Conservation (phyloP, 2,888 invertebrate genomes). For the Subacronicta megacephala region DNA sequence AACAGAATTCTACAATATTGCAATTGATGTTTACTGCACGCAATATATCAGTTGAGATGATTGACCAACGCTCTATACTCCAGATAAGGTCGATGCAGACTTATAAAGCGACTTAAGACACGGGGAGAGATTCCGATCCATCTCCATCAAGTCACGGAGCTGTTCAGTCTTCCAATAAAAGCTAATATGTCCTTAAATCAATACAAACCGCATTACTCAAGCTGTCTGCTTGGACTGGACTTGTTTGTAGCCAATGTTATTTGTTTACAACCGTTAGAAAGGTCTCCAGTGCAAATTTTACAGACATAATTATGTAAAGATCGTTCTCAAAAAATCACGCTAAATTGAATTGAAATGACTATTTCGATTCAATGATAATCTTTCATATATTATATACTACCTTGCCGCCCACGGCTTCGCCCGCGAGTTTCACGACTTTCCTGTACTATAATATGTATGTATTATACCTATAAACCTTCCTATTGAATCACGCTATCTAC, state of each 20-base stretch:
- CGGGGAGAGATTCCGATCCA: constrained; percentile 54
- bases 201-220: constrained; percentile 50
- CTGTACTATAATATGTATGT: too few relatives aligned
- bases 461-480: too few relatives aligned
- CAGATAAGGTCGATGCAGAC: constrained; percentile 58
- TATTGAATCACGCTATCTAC: too few relatives aligned
- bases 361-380: too few relatives aligned
- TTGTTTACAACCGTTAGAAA: constrained; percentile 26
- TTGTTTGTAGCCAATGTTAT: constrained; percentile 31
- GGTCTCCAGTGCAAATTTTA: not conserved
- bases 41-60: constrained; percentile 54
- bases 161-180: constrained; percentile 56
- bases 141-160: constrained; percentile 58
- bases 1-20: constrained; percentile 9
- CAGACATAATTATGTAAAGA: too few relatives aligned
- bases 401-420: too few relatives aligned
- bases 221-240: constrained; percentile 34
- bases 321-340: too few relatives aligned
- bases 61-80: constrained; percentile 46
- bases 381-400: too few relatives aligned
- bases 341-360: too few relatives aligned
- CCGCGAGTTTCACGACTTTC: too few relatives aligned
- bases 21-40: constrained; percentile 14
- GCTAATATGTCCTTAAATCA: constrained; percentile 58
- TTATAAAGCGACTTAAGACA: constrained; percentile 61